Percentiles rank a stretch among this genome's conserved stretches.
These are phyloP conservation scores for Spilogale gracilis DNA, from an alignment of 2,113 vertebrate genomes.

Conservation along the genomic window DNA sequence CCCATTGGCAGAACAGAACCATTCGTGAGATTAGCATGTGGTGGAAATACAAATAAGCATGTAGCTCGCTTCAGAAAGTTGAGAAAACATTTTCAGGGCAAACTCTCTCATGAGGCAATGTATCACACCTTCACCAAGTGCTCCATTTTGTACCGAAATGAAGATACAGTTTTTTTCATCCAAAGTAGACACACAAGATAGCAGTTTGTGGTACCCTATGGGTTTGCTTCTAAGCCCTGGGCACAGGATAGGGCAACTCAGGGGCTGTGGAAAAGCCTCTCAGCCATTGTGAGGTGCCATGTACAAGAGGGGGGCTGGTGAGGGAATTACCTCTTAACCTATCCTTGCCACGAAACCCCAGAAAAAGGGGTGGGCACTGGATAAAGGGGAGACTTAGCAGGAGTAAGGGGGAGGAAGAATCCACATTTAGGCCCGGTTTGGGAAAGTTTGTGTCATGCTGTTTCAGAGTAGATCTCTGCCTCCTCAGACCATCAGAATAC, in stretches of 20 bases:
- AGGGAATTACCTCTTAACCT: neutral
- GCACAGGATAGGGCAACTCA: neutral
- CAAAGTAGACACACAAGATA: neutral
- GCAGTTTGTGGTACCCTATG: neutral
- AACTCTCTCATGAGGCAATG: neutral
- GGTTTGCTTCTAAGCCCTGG: neutral
- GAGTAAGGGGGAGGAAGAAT: neutral
- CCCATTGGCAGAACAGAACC: neutral
- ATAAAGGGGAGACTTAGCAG: neutral
- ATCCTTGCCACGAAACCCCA: neutral
- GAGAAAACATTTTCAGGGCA: neutral
- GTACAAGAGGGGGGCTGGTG: neutral
- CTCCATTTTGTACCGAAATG: neutral
- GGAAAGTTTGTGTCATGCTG: neutral
- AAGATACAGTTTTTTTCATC: neutral
- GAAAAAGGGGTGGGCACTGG: neutral
- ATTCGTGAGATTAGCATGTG: neutral
- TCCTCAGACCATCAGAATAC: neutral
- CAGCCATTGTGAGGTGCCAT: neutral
- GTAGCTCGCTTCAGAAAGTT: neutral
- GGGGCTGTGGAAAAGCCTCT: neutral
- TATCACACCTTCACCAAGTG: neutral
- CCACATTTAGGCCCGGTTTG: neutral
- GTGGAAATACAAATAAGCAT: neutral
- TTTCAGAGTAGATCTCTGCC: neutral